Evolutionary conservation across 2,797 vertebrate genomes (phyloP).

Genomic region (Clarias laeviceps): DNA sequence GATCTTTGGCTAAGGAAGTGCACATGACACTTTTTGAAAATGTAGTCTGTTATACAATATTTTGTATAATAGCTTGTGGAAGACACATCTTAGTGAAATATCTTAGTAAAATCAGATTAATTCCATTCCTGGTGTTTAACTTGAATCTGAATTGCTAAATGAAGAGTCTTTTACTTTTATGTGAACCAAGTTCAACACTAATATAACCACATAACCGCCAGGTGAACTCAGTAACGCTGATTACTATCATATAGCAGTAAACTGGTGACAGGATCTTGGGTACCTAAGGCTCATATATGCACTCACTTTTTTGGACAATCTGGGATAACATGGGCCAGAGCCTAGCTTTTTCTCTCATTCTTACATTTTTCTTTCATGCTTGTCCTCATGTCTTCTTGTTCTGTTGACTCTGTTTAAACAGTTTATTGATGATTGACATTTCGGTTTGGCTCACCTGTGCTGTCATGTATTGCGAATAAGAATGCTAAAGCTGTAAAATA

Average conservation of each 20-base stretch:
- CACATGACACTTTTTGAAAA: background rate
- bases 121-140: background rate
- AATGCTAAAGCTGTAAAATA: constrained; percentile 17
- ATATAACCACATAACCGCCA: too few species aligned
- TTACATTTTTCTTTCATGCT: background rate
- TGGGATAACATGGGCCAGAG: background rate
- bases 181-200: background rate
- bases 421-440: background rate
- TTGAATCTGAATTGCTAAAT: background rate
- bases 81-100: background rate
- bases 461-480: constrained; percentile 12
- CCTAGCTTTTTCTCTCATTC: background rate
- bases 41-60: background rate
- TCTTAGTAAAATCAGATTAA: background rate
- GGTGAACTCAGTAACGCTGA: background rate
- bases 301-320: background rate
- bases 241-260: too few species aligned
- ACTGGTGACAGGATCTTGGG: too few species aligned
- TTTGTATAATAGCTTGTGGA: background rate
- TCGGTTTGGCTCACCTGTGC: constrained; percentile 21
- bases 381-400: background rate
- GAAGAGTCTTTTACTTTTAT: background rate
- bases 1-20: background rate
- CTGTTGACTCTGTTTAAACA: background rate
- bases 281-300: too few species aligned